Conservation (phyloP, 2,113 vertebrate genomes). For the Eclectus roratus region DNA sequence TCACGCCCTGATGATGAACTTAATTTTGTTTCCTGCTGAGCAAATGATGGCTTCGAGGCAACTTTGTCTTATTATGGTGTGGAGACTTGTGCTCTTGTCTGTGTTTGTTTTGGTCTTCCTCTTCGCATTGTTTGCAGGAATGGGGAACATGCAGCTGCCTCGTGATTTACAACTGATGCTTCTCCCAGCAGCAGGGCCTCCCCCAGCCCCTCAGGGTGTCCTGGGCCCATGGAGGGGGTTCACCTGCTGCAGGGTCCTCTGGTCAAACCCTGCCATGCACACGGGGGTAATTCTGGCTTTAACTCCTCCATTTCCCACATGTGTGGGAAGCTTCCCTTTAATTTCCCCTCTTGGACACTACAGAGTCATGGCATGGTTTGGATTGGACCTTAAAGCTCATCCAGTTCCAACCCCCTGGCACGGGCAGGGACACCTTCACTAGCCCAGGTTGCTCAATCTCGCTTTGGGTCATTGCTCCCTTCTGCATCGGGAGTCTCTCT, state of each 20-base stretch:
- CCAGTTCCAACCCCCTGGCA: not conserved
- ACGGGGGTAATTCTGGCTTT: not conserved
- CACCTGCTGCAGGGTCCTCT: not conserved
- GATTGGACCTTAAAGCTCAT: not conserved
- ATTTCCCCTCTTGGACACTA: not conserved
- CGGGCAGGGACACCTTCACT: not conserved
- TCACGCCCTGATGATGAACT: conserved; percentile 59
- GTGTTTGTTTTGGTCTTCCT: not conserved
- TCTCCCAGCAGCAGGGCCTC: not conserved
- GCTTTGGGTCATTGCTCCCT: accelerated
- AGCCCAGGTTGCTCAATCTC: not conserved
- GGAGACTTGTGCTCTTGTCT: not conserved
- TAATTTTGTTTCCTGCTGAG: conserved; percentile 64
- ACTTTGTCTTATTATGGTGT: not conserved
- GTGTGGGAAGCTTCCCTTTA: not conserved
- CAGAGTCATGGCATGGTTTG: not conserved
- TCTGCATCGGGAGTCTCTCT: not conserved
- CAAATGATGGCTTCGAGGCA: conserved; percentile 40
- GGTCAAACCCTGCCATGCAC: not conserved
- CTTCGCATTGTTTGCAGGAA: not conserved
- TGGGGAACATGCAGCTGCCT: not conserved
- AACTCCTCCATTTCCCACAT: not conserved
- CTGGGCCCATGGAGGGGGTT: not conserved
- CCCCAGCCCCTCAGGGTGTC: not conserved
- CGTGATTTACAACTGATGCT: not conserved